phyloP scores from a whole-genome alignment of 30 jellyfish, hydroid and myxozoan species.

The Euphysa ruthae region DNA sequence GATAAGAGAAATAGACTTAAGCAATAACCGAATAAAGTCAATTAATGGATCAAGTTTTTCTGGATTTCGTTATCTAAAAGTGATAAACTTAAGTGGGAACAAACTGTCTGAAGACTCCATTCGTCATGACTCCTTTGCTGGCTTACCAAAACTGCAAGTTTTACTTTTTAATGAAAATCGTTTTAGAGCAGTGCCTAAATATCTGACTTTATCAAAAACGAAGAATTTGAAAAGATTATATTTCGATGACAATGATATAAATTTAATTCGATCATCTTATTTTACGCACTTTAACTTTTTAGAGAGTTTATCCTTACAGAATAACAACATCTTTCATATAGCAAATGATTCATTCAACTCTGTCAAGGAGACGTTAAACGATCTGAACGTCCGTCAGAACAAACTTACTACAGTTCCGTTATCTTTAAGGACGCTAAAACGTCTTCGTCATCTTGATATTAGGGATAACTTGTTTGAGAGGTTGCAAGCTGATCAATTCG shows the following conservation, averaged over 20 bases:
- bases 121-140: neutral
- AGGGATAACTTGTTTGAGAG: neutral
- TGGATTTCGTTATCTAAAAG: neutral
- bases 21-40: neutral
- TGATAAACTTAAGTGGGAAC: neutral
- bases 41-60: neutral
- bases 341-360: neutral
- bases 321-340: neutral
- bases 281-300: neutral
- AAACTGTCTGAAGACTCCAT: neutral
- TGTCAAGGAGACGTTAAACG: neutral
- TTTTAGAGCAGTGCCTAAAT: neutral
- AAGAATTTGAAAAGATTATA: neutral
- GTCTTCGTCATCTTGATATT: conserved; percentile 1
- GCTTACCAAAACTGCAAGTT: neutral
- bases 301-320: neutral
- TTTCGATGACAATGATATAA: conserved; percentile 7
- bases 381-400: neutral
- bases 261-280: neutral
- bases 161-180: neutral
- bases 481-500: neutral
- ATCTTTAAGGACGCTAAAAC: neutral
- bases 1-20: neutral
- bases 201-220: neutral
- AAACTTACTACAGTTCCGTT: neutral